These are phyloP conservation scores for Agrotis clavis DNA, from an alignment of 2,888 invertebrate species.

Conservation along the genomic window DNA sequence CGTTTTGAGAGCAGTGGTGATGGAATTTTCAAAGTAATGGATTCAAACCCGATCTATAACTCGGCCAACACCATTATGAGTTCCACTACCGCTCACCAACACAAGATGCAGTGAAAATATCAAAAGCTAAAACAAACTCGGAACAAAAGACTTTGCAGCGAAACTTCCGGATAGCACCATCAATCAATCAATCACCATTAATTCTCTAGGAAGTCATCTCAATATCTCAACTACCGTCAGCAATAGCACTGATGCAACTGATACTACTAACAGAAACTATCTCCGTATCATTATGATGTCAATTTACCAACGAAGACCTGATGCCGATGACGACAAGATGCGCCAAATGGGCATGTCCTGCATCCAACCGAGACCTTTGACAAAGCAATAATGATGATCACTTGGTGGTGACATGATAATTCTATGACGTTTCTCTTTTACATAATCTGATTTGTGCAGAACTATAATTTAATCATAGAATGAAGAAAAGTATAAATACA, in stretches of 20 bases:
- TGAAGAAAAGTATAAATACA: neutral
- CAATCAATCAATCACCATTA: neutral
- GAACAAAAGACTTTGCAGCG: neutral
- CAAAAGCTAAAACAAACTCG: no score
- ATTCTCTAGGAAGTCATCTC: neutral
- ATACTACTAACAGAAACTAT: neutral
- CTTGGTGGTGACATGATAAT: slow-evolving; percentile 4
- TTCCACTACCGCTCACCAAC: no score
- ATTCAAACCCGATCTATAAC: no score
- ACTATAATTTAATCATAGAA: neutral
- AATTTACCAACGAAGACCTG: neutral
- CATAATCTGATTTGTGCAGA: slow-evolving; percentile 18
- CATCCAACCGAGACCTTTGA: neutral
- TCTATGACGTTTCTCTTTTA: slow-evolving; percentile 25
- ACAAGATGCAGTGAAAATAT: no score
- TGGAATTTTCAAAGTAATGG: no score
- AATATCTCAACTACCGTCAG: neutral
- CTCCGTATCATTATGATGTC: slow-evolving; percentile 24
- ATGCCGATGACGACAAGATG: neutral
- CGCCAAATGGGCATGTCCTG: slow-evolving; percentile 4
- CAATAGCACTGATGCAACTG: slow-evolving; percentile 8
- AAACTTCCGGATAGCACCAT: neutral
- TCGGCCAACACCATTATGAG: no score
- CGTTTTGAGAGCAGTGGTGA: no score
- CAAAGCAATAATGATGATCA: slow-evolving; percentile 6